Evolutionary conservation across 35 echinoderm and acorn worm genomes (phyloP), one percentile per base, ranked within the genome.

Genomic region (Heliocidaris tuberculata): DNA sequence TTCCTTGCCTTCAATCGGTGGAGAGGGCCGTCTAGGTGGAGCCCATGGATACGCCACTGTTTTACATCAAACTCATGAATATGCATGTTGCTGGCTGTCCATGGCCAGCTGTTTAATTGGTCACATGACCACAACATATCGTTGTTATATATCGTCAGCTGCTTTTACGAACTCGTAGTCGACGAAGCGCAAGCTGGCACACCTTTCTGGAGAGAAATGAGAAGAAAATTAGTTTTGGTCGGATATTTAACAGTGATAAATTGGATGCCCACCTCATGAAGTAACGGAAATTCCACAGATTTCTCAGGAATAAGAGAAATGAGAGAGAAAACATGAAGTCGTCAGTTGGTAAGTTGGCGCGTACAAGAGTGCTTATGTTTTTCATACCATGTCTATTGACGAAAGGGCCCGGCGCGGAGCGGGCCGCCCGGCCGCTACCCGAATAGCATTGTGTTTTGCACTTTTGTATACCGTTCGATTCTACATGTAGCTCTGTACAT

Each of bases 301-400:
- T 78, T 78, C 1, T 21, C 65, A 78, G 21, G 27, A 19, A 78
- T 24, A 78, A 78, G 19, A 27, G 65, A 78, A n/a, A 78, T 78
- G 65, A 78, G 13, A 47, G 87, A 89, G 47, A 48, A 47, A 47
- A 47, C 87, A 89, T 89, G 87, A 89, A 89, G 47, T 89, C 87
- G 87, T 32, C 87, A 48, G 87, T 89, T 89, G 87, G 87, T 89
- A 89, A 89, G 87, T 89, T 89, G 31, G 87, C 87, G 87, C 87
- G 87, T 16, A 21, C 21, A n/a, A 19, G 27, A 27, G 17, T 78
- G 65, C 27, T 78, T 78, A 78, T 71, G 24, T 71, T 71, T 56
- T 71, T 71, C 61, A 71, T 78, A 78, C 65, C 65, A 78, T 78
- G 21, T 78, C 65, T 78, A 78, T 78, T n/a, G 65, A 78, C 21